These are phyloP conservation scores for Catocala nupta DNA, from an alignment of 2,888 invertebrate genomes.

Conservation along the genomic window DNA sequence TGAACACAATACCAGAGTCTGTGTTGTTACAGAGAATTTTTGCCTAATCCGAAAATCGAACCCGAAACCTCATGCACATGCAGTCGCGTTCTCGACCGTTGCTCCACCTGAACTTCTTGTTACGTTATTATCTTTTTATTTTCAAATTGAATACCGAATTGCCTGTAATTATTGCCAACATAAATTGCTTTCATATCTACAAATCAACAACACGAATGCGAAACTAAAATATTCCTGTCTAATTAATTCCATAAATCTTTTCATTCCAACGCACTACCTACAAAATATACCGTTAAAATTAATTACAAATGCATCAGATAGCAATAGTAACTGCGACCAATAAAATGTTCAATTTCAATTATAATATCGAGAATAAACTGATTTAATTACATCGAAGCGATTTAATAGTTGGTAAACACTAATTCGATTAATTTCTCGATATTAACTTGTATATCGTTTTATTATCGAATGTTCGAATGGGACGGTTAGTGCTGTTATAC, in stretches of 20 bases:
- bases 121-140: too few species aligned
- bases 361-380: constrained; percentile 32
- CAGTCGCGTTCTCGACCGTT: too few species aligned
- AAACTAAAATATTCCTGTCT: not conserved
- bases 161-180: too few species aligned
- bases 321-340: constrained; percentile 25
- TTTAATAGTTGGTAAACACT: constrained; percentile 48
- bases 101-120: too few species aligned
- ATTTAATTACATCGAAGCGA: constrained; percentile 35
- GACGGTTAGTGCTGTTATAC: constrained; percentile 13
- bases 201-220: not conserved
- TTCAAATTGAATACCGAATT: too few species aligned
- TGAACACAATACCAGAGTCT: too few species aligned
- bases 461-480: constrained; percentile 39
- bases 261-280: constrained; percentile 4
- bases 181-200: not conserved
- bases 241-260: constrained; percentile 15
- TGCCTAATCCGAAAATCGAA: too few species aligned
- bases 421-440: constrained; percentile 50
- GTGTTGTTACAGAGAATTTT: too few species aligned
- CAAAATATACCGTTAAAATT: constrained; percentile 13
- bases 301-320: constrained; percentile 21
- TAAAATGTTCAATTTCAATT: constrained; percentile 37
- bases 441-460: constrained; percentile 48
- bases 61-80: too few species aligned